Evolutionary conservation across 2,888 invertebrate genomes (phyloP).

Genomic region (Andrena trimmerana): DNA sequence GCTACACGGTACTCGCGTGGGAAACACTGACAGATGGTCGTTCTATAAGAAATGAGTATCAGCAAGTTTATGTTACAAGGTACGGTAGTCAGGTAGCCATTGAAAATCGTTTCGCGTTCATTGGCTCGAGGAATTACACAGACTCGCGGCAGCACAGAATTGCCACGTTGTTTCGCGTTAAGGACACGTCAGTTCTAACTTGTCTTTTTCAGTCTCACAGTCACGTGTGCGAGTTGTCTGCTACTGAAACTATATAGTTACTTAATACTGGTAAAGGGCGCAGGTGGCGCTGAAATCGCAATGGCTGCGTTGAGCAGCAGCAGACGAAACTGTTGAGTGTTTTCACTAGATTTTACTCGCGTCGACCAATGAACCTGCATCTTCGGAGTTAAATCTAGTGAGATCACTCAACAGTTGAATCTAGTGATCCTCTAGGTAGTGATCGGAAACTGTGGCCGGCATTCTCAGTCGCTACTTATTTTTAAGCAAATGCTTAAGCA

Average conservation of each 20-base stretch:
- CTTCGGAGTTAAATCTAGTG: too few species aligned
- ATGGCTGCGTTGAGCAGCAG: too few species aligned
- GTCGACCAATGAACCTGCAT: too few species aligned
- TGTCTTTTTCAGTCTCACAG: conserved; percentile 43
- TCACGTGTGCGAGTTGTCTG: conserved; percentile 50
- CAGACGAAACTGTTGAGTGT: too few species aligned
- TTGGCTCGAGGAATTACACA: not conserved
- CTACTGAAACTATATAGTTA: conserved; percentile 3
- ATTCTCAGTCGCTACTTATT: too few species aligned
- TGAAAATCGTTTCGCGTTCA: not conserved
- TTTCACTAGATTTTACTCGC: too few species aligned
- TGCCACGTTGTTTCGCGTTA: conserved; percentile 75
- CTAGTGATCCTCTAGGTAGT: too few species aligned
- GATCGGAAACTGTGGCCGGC: too few species aligned
- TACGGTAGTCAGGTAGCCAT: not conserved
- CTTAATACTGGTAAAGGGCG: too few species aligned
- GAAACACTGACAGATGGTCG: not conserved
- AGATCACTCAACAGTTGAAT: too few species aligned
- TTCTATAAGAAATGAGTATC: not conserved
- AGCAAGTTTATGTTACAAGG: not conserved
- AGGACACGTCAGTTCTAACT: conserved; percentile 76
- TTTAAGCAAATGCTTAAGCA: too few species aligned
- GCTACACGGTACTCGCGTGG: not conserved
- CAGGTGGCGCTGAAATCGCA: too few species aligned
- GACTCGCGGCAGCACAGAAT: conserved; percentile 13